Evolutionary conservation across 2,113 vertebrate genomes (phyloP).

Genomic region (Atractosteus spatula): DNA sequence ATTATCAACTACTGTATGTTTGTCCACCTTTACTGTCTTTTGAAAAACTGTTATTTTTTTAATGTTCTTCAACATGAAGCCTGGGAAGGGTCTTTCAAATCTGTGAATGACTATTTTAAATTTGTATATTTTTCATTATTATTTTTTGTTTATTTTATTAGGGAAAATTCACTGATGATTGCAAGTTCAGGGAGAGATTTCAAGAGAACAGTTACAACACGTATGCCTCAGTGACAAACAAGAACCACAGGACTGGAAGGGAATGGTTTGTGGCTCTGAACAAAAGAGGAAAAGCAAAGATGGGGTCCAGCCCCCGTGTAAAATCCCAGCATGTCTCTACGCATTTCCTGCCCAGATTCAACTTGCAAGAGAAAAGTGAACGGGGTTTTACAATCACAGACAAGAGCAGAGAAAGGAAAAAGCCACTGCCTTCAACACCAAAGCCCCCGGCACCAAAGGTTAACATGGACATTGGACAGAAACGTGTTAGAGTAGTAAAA

Average conservation of each 20-base stretch:
- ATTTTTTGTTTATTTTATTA: constrained; percentile 33
- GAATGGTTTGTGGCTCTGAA: constrained; percentile 96
- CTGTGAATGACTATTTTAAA: not conserved
- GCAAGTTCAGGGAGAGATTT: constrained; percentile 92
- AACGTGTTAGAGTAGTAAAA: constrained; percentile 59
- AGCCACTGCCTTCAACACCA: constrained; percentile 32
- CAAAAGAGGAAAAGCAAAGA: constrained; percentile 91
- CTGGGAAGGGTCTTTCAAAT: not conserved
- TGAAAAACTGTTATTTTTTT: not conserved
- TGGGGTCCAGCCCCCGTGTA: constrained; percentile 87
- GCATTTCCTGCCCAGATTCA: constrained; percentile 87
- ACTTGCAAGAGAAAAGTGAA: constrained; percentile 57
- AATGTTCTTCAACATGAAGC: not conserved
- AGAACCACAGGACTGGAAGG: constrained; percentile 74
- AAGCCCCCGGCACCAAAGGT: constrained; percentile 51
- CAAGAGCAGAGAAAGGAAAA: constrained; percentile 62
- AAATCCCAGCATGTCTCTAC: constrained; percentile 93
- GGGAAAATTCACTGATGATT: constrained; percentile 85
- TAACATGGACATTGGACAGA: constrained; percentile 38
- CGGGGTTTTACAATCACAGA: constrained; percentile 80
- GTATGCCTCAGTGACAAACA: constrained; percentile 83
- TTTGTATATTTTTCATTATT: constrained; percentile 5
- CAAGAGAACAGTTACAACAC: constrained; percentile 99
- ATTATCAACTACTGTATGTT: constrained; percentile 12
- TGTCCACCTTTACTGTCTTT: not conserved